Conservation (phyloP, 2,113 vertebrate genomes). For the Pomatostomus ruficeps region DNA sequence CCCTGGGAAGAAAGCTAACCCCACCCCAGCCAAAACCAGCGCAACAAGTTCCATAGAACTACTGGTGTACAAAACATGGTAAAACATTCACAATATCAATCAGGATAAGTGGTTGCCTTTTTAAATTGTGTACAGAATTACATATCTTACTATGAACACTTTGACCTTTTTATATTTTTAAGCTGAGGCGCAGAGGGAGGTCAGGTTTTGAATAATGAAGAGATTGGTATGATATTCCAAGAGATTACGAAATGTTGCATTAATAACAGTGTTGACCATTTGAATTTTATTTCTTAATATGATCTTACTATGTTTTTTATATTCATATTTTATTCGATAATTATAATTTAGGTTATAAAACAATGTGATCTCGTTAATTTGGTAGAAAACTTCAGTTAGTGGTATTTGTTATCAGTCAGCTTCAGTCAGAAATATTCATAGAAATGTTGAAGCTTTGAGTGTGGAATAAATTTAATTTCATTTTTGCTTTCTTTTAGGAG, state of each 20-base stretch:
- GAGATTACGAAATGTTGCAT: background rate
- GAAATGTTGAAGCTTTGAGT: background rate
- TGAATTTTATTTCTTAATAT: background rate
- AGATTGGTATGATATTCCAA: background rate
- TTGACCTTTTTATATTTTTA: background rate
- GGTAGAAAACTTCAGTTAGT: background rate
- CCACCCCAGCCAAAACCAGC: background rate
- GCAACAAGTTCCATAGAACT: background rate
- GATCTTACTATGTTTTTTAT: background rate
- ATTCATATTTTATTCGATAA: background rate
- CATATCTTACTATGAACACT: background rate
- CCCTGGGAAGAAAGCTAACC: background rate
- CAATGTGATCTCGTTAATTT: background rate
- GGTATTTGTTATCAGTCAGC: background rate
- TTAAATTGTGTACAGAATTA: background rate
- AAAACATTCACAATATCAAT: background rate
- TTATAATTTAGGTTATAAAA: background rate
- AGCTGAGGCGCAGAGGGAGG: background rate
- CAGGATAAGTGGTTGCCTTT: background rate
- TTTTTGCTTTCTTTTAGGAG: conserved; percentile 78
- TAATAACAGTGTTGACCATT: background rate
- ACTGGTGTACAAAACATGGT: background rate
- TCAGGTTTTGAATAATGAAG: background rate
- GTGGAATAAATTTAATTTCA: background rate
- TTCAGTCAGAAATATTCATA: background rate